Conservation (phyloP, 1,140 invertebrate species). For the Rhyzopertha dominica region DNA sequence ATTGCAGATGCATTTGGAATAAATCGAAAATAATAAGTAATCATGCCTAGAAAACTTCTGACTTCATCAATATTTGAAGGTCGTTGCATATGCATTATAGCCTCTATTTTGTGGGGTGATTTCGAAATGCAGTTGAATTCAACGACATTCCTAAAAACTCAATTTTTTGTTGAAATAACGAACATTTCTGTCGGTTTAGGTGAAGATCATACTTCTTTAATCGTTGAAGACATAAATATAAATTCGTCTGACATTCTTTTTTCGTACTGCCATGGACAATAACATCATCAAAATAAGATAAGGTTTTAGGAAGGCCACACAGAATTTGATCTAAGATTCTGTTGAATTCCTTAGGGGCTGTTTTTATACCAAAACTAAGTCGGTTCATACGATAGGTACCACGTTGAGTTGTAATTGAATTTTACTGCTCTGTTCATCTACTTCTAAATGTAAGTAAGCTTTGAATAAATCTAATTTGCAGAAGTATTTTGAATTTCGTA, state of each 20-base stretch:
- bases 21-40: constrained; percentile 39
- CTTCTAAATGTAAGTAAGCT: no score
- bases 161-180: constrained; percentile 15
- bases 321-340: constrained; percentile 46
- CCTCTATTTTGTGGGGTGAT: constrained; percentile 22
- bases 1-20: constrained; percentile 18
- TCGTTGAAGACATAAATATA: no score
- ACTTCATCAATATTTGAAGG: constrained; percentile 31
- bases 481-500: no score
- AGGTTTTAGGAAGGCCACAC: constrained; percentile 32
- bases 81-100: constrained; percentile 28
- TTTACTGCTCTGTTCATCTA: neutral
- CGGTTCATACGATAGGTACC: constrained; percentile 38
- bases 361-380: constrained; percentile 47
- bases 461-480: no score
- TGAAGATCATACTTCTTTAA: constrained; percentile 18
- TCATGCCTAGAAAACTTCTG: constrained; percentile 35
- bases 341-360: constrained; percentile 49
- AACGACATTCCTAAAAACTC: constrained; percentile 32
- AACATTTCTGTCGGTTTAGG: constrained; percentile 21
- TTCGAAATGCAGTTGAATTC: constrained; percentile 8
- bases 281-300: constrained; percentile 38
- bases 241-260: constrained; percentile 26
- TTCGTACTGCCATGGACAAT: constrained; percentile 27
- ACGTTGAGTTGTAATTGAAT: constrained; percentile 33